phyloP scores from a whole-genome alignment of 2,888 invertebrate species.

The Ichneumoninae sp. region DNA sequence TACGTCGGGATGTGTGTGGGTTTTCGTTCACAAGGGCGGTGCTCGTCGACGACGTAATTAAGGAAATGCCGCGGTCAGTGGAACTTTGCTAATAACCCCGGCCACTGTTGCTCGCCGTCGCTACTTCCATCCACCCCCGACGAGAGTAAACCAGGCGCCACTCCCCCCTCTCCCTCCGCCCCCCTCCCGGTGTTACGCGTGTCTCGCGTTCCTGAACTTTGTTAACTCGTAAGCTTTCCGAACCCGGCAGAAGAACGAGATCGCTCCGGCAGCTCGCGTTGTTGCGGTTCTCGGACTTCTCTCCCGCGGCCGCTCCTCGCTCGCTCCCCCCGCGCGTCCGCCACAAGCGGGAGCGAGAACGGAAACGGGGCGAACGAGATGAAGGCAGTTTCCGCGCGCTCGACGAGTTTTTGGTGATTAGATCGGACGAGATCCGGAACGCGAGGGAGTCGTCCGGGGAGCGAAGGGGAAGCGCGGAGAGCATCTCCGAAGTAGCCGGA shows the following conservation, averaged over 20 bases:
- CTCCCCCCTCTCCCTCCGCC: conserved; percentile 40
- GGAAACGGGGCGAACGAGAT: conserved; percentile 75
- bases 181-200: conserved; percentile 54
- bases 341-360: conserved; percentile 62
- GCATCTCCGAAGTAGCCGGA: background rate
- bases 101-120: conserved; percentile 41
- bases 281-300: conserved; percentile 29
- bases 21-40: background rate
- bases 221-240: conserved; percentile 80
- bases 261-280: conserved; percentile 37
- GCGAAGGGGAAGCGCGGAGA: background rate
- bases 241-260: conserved; percentile 59
- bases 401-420: conserved; percentile 81
- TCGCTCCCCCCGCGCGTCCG: background rate
- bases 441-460: conserved; percentile 42
- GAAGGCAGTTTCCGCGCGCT: conserved; percentile 78
- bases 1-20: background rate
- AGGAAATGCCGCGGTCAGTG: conserved; percentile 81
- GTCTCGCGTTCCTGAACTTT: conserved; percentile 80
- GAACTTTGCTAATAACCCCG: conserved; percentile 82
- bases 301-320: background rate
- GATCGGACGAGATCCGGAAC: conserved; percentile 76
- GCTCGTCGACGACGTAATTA: conserved; percentile 77
- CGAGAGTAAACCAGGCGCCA: conserved; percentile 55
- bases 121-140: conserved; percentile 51